Evolutionary conservation across 2,797 vertebrate species (phyloP).

Genomic region (Diglossa cyanea): DNA sequence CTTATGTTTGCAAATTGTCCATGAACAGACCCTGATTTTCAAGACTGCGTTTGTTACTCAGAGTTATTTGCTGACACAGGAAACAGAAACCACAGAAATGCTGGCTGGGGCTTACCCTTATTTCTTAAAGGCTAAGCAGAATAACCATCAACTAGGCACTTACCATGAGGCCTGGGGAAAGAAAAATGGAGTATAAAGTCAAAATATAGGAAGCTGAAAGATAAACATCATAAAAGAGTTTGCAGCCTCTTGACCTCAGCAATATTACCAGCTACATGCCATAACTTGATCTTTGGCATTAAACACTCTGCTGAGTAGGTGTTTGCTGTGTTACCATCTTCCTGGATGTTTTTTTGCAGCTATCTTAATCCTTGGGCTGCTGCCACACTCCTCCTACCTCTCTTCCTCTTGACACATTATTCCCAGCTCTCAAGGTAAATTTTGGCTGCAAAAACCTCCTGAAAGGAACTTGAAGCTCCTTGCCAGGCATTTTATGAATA

Average conservation of each 20-base stretch:
- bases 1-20: conserved; percentile 9
- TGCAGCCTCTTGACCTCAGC: conserved; percentile 27
- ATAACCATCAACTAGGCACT: not conserved
- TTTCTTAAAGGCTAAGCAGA: conserved; percentile 24
- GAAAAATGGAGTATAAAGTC: not conserved
- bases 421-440: not conserved
- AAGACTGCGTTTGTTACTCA: conserved; percentile 2
- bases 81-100: conserved; percentile 37
- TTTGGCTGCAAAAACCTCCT: not conserved
- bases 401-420: not conserved
- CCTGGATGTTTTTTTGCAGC: not conserved
- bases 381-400: not conserved
- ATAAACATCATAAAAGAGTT: conserved; percentile 30
- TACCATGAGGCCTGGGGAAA: not conserved
- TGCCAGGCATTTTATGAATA: not conserved
- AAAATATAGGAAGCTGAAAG: conserved; percentile 25
- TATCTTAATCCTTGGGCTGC: not conserved
- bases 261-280: not conserved
- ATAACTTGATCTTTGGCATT: conserved; percentile 43
- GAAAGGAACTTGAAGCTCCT: not conserved
- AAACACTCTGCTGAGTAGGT: conserved; percentile 14
- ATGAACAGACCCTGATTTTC: conserved; percentile 18
- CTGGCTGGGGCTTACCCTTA: not conserved
- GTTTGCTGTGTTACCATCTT: conserved; percentile 6
- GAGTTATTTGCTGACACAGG: conserved; percentile 57